Evolutionary conservation across 2,113 vertebrate species (phyloP), one percentile per base, ranked within the genome.

Genomic region (Chitala chitala): DNA sequence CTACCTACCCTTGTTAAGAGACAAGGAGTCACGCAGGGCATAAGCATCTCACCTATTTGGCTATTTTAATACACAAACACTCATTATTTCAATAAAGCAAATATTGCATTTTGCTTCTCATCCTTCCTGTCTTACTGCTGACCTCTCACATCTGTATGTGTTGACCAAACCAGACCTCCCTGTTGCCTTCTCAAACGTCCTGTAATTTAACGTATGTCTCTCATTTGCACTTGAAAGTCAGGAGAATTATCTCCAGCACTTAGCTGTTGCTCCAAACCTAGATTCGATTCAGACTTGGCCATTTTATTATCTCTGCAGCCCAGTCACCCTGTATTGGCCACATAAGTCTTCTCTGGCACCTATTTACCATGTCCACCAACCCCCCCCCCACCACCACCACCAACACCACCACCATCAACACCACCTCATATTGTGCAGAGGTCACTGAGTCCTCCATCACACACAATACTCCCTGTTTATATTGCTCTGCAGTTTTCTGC

Each of bases 311-410:
- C 56, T 24, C 56, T 15, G 5, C 10, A n/a, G 55, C 24, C 10
- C 58, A 36, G 58, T 17, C 15, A 5, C 31, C 58, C 33, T 31
- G 33, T 29, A 5, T 29, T 63, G 58, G 3, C 17, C 58, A 63
- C 58, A 63, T 63, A n/a, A n/a, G 58, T 63, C 58, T 33, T 36
- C 58, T 38, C 58, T 17, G 5, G 33, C 58, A 63, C 58, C 33
- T 36, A n/a, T 33, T 63, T 17, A 36, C 58, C 31, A 36, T 38
- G 13, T 13, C 29, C 29, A 29, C 31, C 58, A 13, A 12, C 58
- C 31, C 58, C 15, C 58, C n/a, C 29, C 31, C 33, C 33, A 4
- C 38, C 58, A 59, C 56, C 13, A 17, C n/a, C n/a, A n/a, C n/a
- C n/a, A n/a, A n/a, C n/a, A n/a, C n/a, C n/a, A n/a, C n/a, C n/a